phyloP scores from a whole-genome alignment of 1,140 invertebrate species.

The Cyclargus thomasi region DNA sequence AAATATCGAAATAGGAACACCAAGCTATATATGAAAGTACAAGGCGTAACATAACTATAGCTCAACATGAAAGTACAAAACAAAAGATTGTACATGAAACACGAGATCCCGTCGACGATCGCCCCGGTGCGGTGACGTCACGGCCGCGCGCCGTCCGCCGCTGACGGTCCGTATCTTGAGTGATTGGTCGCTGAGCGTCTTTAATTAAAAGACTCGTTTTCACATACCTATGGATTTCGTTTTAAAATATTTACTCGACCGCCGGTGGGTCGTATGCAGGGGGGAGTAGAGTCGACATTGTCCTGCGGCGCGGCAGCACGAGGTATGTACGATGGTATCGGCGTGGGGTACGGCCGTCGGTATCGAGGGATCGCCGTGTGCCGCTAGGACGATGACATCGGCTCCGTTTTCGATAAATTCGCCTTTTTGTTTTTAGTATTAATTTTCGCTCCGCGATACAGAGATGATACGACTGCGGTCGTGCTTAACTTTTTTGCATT shows the following conservation, averaged over 20 bases:
- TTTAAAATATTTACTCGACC: constrained; percentile 22
- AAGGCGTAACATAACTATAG: too few species aligned
- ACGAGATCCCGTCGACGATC: too few species aligned
- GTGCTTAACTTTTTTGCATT: constrained; percentile 33
- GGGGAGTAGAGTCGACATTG: constrained; percentile 25
- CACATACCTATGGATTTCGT: constrained; percentile 30
- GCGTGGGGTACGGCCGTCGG: constrained; percentile 31
- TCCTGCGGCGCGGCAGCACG: constrained; percentile 12
- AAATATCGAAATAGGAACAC: too few species aligned
- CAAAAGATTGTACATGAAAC: too few species aligned
- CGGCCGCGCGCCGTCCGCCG: constrained; percentile 28
- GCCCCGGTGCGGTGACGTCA: neutral
- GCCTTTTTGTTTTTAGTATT: constrained; percentile 56
- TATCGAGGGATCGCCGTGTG: constrained; percentile 53
- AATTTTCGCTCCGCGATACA: constrained; percentile 58
- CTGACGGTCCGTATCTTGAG: constrained; percentile 37
- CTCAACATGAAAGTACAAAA: too few species aligned
- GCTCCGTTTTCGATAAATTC: constrained; percentile 54
- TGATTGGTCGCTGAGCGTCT: constrained; percentile 39
- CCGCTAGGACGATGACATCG: constrained; percentile 57
- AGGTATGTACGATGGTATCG: constrained; percentile 45
- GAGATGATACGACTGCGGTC: constrained; percentile 42
- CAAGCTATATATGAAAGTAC: too few species aligned
- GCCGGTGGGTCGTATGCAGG: neutral
- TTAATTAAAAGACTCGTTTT: constrained; percentile 46